Base-by-base conservation (phyloP, 2,113 vertebrate genomes). In the Alces alces region DNA sequence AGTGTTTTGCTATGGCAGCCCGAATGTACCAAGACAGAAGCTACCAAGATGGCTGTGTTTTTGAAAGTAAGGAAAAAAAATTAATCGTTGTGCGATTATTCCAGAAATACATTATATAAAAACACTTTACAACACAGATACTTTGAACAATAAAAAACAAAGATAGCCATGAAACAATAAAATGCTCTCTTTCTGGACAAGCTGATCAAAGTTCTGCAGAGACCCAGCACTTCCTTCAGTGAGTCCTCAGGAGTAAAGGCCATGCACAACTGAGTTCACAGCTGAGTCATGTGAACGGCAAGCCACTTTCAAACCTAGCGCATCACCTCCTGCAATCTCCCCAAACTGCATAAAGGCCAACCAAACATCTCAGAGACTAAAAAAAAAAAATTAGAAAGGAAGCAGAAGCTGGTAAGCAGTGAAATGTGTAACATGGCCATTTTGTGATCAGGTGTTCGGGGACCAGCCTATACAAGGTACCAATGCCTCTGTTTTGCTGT, bases 51-150 rank as follows among this genome's bases (percentile, higher is more conserved):
- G 64, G 33, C 14, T 93, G 30, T 80, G 66, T 66, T 92, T 36
- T 70, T 66, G 4, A 70, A 96, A 95, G 21, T 25, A 76, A 16
- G n/a, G 45, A 39, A 87, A 57, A 57, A 66, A 89, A 78, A 86
- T 73, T 66, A 96, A 84, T 87, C 54, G 57, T 89, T 58, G 9
- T 73, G 28, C 86, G 33, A 84, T 64, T 19, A 3, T 88, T 87
- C 79, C 54, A 96, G 45, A 93, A 97, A 94, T 92, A 54, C 88
- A 83, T 83, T 93, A 86, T 55, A 92, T 60, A 58, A 97, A 88
- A 33, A 97, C 23, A 33, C 36, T 93, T 95, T 85, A 87, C 23
- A 83, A 64, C 39, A 86, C 7, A 84, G 61, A 54, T 61, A 92
- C 27, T 86, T 97, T 97, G 47, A 94, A 82, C 50, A 86, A 70